Conservation (phyloP, 1,140 invertebrate genomes). For the Acyrthosiphon pisum region DNA sequence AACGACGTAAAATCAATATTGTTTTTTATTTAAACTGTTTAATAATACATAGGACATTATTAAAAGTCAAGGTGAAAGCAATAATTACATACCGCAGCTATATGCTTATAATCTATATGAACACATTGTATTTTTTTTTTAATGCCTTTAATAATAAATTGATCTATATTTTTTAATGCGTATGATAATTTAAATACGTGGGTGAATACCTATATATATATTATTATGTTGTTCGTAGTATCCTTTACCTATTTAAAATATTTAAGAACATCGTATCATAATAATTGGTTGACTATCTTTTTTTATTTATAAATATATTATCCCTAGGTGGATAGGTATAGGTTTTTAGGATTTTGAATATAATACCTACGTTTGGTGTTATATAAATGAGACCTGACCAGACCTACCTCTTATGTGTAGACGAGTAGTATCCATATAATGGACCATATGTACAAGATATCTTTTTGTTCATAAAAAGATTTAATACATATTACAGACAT, state of each 20-base stretch:
- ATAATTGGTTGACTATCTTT: neutral
- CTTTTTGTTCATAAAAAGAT: neutral
- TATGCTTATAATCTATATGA: neutral
- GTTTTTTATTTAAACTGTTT: neutral
- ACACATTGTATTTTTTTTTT: neutral
- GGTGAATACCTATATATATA: neutral
- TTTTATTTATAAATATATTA: neutral
- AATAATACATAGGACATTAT: neutral
- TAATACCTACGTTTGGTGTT: neutral
- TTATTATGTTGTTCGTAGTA: neutral
- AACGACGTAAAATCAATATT: neutral
- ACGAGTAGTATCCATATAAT: neutral
- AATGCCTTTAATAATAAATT: neutral
- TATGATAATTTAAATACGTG: neutral
- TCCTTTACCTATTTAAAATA: neutral
- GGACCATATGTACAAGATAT: neutral
- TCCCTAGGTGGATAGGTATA: neutral
- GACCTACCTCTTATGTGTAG: neutral
- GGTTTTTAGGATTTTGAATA: neutral
- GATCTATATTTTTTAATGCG: neutral
- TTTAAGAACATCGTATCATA: neutral
- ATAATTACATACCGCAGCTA: neutral
- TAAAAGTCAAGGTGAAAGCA: constrained; percentile 6
- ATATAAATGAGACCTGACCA: neutral
- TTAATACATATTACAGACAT: neutral